Percentiles rank a stretch among this genome's conserved stretches.
Evolutionary conservation across 2,888 invertebrate species (phyloP).

Genomic region (Lymantria dispar): DNA sequence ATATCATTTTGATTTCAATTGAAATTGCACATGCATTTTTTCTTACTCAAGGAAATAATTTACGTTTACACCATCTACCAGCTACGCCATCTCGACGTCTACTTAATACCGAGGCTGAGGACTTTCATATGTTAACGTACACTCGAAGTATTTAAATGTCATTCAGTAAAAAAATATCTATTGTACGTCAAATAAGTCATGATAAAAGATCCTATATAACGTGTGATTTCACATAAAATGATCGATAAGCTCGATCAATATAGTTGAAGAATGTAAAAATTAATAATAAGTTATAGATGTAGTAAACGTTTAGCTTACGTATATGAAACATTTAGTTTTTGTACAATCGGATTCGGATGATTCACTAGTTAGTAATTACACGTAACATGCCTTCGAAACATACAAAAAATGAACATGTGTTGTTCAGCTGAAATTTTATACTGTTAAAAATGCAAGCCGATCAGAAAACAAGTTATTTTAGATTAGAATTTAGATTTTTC

Average conservation of each 20-base stretch:
- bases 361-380: slow-evolving; percentile 66
- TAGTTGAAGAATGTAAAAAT: slow-evolving; percentile 63
- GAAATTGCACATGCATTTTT: no score
- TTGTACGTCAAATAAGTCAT: not conserved
- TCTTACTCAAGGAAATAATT: no score
- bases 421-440: slow-evolving; percentile 1
- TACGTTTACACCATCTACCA: no score
- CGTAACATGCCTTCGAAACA: slow-evolving; percentile 42
- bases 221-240: no score
- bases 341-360: slow-evolving; percentile 56
- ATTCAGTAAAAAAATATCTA: not conserved
- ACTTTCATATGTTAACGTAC: no score
- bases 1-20: no score
- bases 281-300: slow-evolving; percentile 63
- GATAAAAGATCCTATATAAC: not conserved
- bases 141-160: not conserved
- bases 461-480: slow-evolving; percentile 34
- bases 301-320: slow-evolving; percentile 61
- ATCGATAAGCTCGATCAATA: slow-evolving; percentile 6
- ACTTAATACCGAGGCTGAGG: no score
- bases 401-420: not conserved
- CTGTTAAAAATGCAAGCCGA: slow-evolving; percentile 34
- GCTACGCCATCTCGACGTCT: no score
- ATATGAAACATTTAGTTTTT: slow-evolving; percentile 69
- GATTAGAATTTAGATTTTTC: slow-evolving; percentile 34